A percentile compares a stretch with the other conserved stretches of the same genome.
Evolutionary conservation across 2,797 vertebrate species (phyloP).

Genomic region (Macroramphosus scolopax): DNA sequence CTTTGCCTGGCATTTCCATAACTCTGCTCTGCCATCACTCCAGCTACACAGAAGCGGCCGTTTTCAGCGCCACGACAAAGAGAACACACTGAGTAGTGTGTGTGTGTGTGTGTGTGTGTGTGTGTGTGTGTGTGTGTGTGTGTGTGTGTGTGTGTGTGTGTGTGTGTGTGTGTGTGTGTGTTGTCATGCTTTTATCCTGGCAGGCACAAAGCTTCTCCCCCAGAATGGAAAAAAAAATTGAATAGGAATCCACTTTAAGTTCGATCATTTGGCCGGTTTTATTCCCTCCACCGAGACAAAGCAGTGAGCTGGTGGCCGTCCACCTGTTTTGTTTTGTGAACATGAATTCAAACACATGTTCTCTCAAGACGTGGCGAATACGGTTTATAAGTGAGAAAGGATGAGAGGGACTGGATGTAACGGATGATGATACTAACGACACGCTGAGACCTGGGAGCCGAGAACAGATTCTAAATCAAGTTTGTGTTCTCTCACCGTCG

Average conservation of each 20-base stretch:
- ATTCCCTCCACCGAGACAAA: no score
- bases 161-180: slow-evolving; percentile 10
- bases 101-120: neutral
- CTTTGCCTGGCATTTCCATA: slow-evolving; percentile 44
- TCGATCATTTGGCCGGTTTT: slow-evolving; percentile 1
- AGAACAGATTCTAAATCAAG: no score
- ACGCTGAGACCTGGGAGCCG: no score
- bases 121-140: slow-evolving; percentile 2
- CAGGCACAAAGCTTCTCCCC: slow-evolving; percentile 41
- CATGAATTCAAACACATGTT: no score
- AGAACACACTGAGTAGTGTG: slow-evolving; percentile 19
- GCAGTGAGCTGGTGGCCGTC: no score
- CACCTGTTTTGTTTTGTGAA: no score
- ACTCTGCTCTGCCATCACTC: slow-evolving; percentile 38
- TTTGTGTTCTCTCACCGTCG: slow-evolving; percentile 81
- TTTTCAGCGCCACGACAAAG: slow-evolving; percentile 29
- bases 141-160: neutral
- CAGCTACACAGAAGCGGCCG: slow-evolving; percentile 42
- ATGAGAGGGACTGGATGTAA: no score
- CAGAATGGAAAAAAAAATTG: slow-evolving; percentile 21
- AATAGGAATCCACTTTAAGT: slow-evolving; percentile 9
- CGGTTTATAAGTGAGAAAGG: no score
- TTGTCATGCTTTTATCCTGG: slow-evolving; percentile 16
- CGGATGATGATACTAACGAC: no score
- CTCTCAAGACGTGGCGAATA: no score